Percentiles rank a stretch among this genome's conserved stretches.
Conservation (phyloP, 1,140 invertebrate genomes). For the Bombus haemorrhoidalis region DNA sequence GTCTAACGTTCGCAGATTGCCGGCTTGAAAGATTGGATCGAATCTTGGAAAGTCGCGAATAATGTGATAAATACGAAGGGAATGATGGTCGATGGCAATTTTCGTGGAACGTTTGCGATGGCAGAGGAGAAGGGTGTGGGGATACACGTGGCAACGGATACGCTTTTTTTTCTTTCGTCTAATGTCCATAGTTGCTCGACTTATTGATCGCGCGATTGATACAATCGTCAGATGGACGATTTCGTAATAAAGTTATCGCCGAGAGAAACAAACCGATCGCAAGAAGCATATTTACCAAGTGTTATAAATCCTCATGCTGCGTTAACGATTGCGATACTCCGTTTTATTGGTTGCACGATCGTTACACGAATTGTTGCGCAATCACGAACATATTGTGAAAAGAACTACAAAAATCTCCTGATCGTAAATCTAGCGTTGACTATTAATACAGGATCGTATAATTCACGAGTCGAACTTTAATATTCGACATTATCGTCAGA, state of each 20-base stretch:
- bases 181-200: background rate
- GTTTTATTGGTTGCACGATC: background rate
- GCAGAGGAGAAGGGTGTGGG: rapidly evolving
- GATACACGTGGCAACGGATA: background rate
- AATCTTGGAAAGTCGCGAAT: too few species aligned
- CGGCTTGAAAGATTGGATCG: too few species aligned
- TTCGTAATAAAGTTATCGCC: constrained; percentile 5
- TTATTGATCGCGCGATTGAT: background rate
- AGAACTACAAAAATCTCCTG: background rate
- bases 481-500: background rate
- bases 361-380: background rate
- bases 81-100: too few species aligned
- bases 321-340: background rate
- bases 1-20: too few species aligned
- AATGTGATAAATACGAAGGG: too few species aligned
- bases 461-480: background rate
- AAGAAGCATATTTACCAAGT: background rate
- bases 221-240: background rate
- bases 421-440: constrained; percentile 13
- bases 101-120: too few species aligned
- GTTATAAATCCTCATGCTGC: background rate
- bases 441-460: background rate
- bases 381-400: background rate
- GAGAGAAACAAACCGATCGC: background rate
- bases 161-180: rapidly evolving